Evolutionary conservation across 2,888 invertebrate species (phyloP), one percentile per base, ranked within the genome.

Genomic region (Yponomeuta evonymella): DNA sequence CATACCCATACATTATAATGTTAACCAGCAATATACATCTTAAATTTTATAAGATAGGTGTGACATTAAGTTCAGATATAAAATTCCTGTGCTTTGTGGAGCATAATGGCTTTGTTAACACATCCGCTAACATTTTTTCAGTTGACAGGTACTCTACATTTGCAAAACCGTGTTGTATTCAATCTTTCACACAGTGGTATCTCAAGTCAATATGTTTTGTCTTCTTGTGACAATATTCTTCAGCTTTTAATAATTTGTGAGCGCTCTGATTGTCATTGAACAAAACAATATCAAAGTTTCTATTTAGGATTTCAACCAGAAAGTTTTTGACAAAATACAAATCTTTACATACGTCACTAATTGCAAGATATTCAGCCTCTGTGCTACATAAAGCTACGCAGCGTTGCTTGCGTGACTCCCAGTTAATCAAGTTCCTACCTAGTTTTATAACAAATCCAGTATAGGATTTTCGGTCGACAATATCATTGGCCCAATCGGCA

Each of bases 301-400:
- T 67, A 15, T 33, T 33, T 67, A 69, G 23, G 43, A 71, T 69
- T 69, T 71, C 69, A 29, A 69, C 43, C 65, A 69, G 66, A 66
- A 71, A 70, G 69, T 66, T 71, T 66, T 48, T 69, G 4, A 71
- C 43, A 71, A 71, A 74, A 30, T 63, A 67, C 10, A 71, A 11
- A 15, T 74, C 73, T 71, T 75, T 77, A 48, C 71, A 73, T 15
- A 62, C 70, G 66, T 74, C 75, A 58, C 70, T 62, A 8, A 76
- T 70, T 2, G 72, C 73, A 15, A 75, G 9, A 67, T 76, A 77
- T 67, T 76, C 76, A 5, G 75, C 75, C 11, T 77, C 76, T 2
- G 75, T 76, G 33, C 75, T 76, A 1, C 73, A 73, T 0, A 75
- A 23, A 1, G 75, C 75, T 0, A 74, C 73, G 67, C 67, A 71